Conservation (phyloP, 2,797 vertebrate genomes). For the Peromyscus melanophrys region DNA sequence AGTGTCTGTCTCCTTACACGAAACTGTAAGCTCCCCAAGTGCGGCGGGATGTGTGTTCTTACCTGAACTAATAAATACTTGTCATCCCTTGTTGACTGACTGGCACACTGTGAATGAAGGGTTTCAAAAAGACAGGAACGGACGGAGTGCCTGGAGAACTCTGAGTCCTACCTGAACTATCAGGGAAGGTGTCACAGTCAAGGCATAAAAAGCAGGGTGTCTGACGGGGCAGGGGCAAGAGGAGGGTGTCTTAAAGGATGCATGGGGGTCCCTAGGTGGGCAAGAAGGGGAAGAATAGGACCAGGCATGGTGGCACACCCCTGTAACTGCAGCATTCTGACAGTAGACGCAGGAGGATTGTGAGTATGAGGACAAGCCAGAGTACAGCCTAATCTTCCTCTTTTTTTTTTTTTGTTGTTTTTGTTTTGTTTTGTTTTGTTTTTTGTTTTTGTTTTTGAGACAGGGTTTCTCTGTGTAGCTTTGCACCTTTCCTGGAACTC, state of each 20-base stretch:
- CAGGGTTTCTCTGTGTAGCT: too few relatives aligned
- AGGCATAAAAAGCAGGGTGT: neutral
- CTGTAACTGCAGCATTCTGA: neutral
- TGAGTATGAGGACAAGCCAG: neutral
- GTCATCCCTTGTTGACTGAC: neutral
- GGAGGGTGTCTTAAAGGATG: neutral
- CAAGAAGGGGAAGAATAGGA: neutral
- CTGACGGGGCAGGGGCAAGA: neutral
- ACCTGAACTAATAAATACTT: neutral
- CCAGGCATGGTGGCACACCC: neutral
- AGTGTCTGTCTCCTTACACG: conserved; percentile 28
- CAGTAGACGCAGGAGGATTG: neutral
- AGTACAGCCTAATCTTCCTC: neutral
- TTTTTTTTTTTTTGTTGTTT: too few relatives aligned
- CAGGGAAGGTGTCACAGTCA: neutral
- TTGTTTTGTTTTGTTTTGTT: too few relatives aligned
- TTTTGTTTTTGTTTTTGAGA: too few relatives aligned
- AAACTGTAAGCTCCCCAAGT: neutral
- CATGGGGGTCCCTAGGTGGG: neutral
- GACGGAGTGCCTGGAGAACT: neutral
- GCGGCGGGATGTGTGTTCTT: conserved; percentile 16
- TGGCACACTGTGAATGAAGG: neutral
- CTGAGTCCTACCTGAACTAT: neutral
- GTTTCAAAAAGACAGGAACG: neutral
- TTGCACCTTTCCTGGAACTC: too few relatives aligned